Evolutionary conservation across 2,797 vertebrate genomes (phyloP).

Genomic region (Acanthurus lineatus): DNA sequence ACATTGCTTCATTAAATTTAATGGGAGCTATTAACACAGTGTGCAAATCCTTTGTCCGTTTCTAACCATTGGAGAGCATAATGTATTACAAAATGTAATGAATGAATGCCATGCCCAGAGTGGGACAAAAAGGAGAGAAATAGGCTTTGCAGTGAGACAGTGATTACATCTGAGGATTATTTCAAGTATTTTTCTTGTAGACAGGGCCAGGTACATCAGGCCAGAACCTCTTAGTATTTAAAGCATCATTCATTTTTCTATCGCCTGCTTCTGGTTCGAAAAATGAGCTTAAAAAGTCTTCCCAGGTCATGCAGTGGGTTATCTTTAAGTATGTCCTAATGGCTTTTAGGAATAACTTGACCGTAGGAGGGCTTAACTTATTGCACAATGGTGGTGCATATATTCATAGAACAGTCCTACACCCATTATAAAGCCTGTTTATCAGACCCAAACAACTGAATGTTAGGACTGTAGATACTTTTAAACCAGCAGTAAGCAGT

Average conservation of each 20-base stretch:
- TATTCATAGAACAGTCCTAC: neutral
- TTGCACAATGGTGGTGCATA: neutral
- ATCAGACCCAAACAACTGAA: neutral
- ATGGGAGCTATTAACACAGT: slow-evolving; percentile 70
- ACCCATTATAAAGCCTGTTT: neutral
- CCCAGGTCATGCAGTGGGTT: slow-evolving; percentile 48
- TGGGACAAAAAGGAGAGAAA: slow-evolving; percentile 57
- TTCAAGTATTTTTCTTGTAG: slow-evolving; percentile 51
- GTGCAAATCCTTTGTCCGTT: slow-evolving; percentile 68
- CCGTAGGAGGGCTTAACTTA: neutral
- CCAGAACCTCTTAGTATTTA: slow-evolving; percentile 49
- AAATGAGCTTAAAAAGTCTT: slow-evolving; percentile 59
- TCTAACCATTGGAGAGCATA: slow-evolving; percentile 62
- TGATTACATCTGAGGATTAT: slow-evolving; percentile 71
- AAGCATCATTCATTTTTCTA: slow-evolving; percentile 56
- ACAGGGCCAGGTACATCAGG: slow-evolving; percentile 27
- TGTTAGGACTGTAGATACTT: neutral
- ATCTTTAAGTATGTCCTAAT: slow-evolving; percentile 30
- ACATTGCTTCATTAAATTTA: slow-evolving; percentile 74
- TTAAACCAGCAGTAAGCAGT: neutral
- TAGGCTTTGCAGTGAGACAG: slow-evolving; percentile 45
- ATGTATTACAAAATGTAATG: slow-evolving; percentile 65
- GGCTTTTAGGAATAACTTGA: slow-evolving; percentile 24
- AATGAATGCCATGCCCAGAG: slow-evolving; percentile 63
- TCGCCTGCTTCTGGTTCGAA: slow-evolving; percentile 51